Evolutionary conservation across 2,797 vertebrate genomes (phyloP), one percentile per base, ranked within the genome.

Genomic region (Chaetophractus vellerosus): DNA sequence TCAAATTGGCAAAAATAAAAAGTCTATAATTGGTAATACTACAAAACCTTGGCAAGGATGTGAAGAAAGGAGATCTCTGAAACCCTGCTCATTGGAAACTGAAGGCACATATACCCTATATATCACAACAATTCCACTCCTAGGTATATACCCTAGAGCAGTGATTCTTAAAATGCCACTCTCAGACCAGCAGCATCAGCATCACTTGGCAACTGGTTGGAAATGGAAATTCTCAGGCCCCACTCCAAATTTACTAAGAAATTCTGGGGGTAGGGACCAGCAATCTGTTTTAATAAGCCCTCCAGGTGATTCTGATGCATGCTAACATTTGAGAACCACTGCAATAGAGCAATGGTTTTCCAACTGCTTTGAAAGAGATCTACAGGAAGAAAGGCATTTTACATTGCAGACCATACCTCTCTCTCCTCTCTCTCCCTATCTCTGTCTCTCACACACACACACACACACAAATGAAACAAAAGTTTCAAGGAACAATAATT

Each of bases 211-310:
- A 96, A 90, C 63, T 52, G 69, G 55, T 6, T 91, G 23, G 68
- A 95, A 78, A 93, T 90, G n/a, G 16, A 97, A 82, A 90, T 82
- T 93, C 61, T 86, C 50, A 82, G 41, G 41, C 19, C 24, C 16
- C 64, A 94, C 16, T 76, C 26, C 61, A 96, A 11, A 91, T 36
- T 21, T 41, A 64, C 4, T 68, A 31, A 90, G 72, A 95, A 68
- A 81, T 90, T 94, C 28, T 90, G 33, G 36, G 24, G n/a, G 24
- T 45, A 1, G 59, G 95, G 78, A 3, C 66, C 26, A 94, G 84
- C n/a, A 88, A 93, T 84, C 75, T 93, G 45, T 68, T 71, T 93
- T 90, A 94, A 83, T 72, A 94, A 90, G 57, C 21, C 45, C 85
- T 55, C 78, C n/a, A 74, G 7, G n/a, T 63, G 76, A 92, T 88